phyloP scores from a whole-genome alignment of 2,113 vertebrate genomes.

The Talpa occidentalis region DNA sequence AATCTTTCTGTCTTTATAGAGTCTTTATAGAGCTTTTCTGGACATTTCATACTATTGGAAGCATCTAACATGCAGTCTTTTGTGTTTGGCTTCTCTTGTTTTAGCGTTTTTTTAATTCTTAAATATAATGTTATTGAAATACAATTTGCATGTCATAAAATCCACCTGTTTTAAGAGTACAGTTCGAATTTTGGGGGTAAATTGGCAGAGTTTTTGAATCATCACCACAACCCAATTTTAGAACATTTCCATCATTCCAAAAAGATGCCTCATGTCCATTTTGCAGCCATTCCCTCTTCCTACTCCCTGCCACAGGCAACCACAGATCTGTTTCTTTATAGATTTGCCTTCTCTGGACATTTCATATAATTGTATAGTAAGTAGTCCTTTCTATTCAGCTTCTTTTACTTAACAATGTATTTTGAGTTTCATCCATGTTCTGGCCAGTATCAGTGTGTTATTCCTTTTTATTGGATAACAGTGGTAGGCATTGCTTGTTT shows the following conservation, averaged over 20 bases:
- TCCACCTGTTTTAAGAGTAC: conserved; percentile 16
- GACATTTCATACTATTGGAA: neutral
- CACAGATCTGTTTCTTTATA: neutral
- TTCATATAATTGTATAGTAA: neutral
- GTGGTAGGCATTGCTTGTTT: neutral
- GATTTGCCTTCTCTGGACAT: conserved; percentile 10
- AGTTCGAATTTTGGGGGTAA: neutral
- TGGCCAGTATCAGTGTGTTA: neutral
- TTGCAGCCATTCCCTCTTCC: conserved; percentile 51
- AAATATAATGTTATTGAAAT: neutral
- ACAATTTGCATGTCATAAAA: neutral
- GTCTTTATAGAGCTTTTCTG: too few relatives aligned
- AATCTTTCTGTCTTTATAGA: neutral
- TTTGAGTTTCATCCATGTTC: neutral
- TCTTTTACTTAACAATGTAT: neutral
- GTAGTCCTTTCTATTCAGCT: neutral
- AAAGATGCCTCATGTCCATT: conserved; percentile 60
- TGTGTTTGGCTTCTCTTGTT: neutral
- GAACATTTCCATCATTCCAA: conserved; percentile 72
- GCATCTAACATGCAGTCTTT: neutral
- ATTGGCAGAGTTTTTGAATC: conserved; percentile 32
- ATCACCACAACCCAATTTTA: conserved; percentile 63
- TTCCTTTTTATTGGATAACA: neutral
- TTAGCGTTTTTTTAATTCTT: neutral
- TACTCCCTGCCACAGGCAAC: neutral